Evolutionary conservation across 2,888 invertebrate species (phyloP), one percentile per base, ranked within the genome.

Genomic region (Orthosia cruda): DNA sequence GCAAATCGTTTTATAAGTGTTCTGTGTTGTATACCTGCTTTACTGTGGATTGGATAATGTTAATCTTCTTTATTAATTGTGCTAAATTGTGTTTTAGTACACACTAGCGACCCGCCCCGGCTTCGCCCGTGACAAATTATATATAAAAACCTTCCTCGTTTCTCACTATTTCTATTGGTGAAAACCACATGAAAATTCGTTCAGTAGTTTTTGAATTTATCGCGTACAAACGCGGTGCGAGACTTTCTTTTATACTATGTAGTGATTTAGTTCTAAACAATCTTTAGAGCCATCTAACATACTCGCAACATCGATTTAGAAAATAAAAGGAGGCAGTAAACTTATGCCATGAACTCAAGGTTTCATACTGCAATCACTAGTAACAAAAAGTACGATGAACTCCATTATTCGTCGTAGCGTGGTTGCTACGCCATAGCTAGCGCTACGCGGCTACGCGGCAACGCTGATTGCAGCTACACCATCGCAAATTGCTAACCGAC

Each of bases 1-100:
- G 77, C 81, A 82, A 88, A 86, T 87, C 84, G 87, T 83, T 87
- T 70, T 50, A 63, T 71, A 82, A 83, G 80, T 74, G 74, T 75
- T 84, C 75, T 61, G 68, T 74, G 52, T 71, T 70, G 75, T 54
- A 45, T 79, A 70, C 64, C n/a, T n/a, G n/a, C n/a, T n/a, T n/a
- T n/a, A n/a, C n/a, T n/a, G n/a, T n/a, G n/a, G n/a, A n/a, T n/a
- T n/a, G n/a, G n/a, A n/a, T n/a, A n/a, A n/a, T 59, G 62, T 65
- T 63, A 64, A 67, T 81, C 40, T 50, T 59, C 45, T 62, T 75
- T 57, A 50, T 66, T n/a, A n/a, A n/a, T n/a, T 55, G 32, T 49
- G 18, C 5, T 18, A 49, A 23, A 59, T 13, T 40, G 52, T 15
- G 13, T 18, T 75, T 74, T 7, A 47, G 13, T 61, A 15, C 9